These are phyloP conservation scores for Muscicapa comitata DNA, from an alignment of 2,797 vertebrate species.

Conservation along the genomic window DNA sequence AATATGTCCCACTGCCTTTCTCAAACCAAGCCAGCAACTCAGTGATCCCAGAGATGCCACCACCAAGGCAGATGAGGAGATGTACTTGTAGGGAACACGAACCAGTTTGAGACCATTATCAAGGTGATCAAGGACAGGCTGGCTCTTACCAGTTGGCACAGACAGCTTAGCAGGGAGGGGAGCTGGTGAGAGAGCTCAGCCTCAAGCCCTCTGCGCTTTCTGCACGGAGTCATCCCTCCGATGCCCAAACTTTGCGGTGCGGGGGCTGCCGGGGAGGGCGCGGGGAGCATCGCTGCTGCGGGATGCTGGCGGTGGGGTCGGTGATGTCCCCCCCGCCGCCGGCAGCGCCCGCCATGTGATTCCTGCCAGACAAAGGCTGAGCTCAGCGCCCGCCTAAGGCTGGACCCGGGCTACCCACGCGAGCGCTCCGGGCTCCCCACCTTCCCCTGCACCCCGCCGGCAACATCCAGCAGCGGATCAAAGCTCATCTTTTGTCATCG, in stretches of 20 bases:
- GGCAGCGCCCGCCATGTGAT: background rate
- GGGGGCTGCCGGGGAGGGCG: background rate
- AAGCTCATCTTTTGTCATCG: background rate
- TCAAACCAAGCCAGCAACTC: background rate
- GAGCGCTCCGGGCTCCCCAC: background rate
- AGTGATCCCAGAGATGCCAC: background rate
- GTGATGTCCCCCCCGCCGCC: background rate
- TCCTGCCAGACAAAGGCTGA: background rate
- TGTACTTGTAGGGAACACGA: background rate
- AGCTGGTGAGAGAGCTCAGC: background rate
- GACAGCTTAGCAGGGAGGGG: background rate
- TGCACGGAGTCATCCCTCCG: background rate
- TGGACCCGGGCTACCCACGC: background rate
- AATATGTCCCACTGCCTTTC: background rate
- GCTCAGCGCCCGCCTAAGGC: background rate
- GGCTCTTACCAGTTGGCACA: background rate
- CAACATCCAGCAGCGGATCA: background rate
- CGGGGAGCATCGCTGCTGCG: background rate
- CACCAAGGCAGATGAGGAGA: background rate
- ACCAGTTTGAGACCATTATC: background rate
- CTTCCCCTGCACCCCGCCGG: background rate
- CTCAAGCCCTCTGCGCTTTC: background rate
- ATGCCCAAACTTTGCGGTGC: background rate
- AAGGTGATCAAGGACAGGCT: background rate
- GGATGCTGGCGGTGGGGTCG: background rate